Evolutionary conservation across 2,888 invertebrate genomes (phyloP).

Genomic region (Chrysotoxum bicinctum): DNA sequence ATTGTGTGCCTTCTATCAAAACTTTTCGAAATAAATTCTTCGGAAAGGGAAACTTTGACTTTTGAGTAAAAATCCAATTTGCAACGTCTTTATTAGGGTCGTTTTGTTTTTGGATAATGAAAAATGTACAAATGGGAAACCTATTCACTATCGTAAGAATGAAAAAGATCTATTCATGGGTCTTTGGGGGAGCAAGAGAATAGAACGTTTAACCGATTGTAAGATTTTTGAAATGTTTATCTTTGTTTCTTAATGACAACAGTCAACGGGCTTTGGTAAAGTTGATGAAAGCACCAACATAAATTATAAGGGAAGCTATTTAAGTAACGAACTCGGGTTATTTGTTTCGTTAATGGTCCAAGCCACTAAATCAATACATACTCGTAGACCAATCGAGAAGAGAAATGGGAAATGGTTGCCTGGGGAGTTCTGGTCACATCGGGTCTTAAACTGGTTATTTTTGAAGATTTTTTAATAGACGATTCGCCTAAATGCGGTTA

Average conservation of each 20-base stretch:
- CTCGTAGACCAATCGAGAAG: no score
- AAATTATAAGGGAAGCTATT: neutral
- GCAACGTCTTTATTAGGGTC: slow-evolving; percentile 4
- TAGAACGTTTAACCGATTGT: slow-evolving; percentile 14
- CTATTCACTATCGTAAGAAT: slow-evolving; percentile 43
- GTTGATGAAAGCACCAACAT: neutral
- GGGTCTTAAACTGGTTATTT: no score
- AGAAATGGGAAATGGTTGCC: no score
- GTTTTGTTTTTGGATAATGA: neutral
- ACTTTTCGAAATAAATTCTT: slow-evolving; percentile 30
- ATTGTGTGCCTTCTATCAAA: slow-evolving; percentile 24
- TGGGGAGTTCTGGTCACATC: no score
- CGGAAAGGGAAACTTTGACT: slow-evolving; percentile 6
- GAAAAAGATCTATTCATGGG: slow-evolving; percentile 10
- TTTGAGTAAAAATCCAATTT: slow-evolving; percentile 19
- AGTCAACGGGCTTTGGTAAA: neutral
- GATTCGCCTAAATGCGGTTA: no score
- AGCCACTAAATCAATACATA: no score
- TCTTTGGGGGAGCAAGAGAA: neutral
- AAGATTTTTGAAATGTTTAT: slow-evolving; percentile 26
- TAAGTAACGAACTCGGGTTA: neutral
- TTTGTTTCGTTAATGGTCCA: no score
- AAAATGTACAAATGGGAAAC: slow-evolving; percentile 38
- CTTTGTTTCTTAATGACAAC: slow-evolving; percentile 7
- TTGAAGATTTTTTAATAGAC: no score